Percentiles rank a stretch among this genome's conserved stretches.
Evolutionary conservation across 92 coral and sea anemone species (phyloP).

Genomic region (Parazoanthus atlanticus): DNA sequence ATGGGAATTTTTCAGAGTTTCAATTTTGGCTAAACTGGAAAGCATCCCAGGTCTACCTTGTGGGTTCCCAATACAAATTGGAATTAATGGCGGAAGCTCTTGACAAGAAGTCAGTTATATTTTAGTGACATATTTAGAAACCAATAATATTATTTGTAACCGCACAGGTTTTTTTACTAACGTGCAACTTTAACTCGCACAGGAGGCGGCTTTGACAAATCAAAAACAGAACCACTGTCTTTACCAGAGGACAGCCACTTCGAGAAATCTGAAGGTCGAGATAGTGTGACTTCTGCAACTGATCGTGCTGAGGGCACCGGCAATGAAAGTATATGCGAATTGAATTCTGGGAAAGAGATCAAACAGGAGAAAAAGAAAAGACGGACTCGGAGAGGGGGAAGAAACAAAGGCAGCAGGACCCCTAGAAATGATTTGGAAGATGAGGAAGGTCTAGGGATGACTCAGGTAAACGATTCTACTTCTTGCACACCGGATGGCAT

Average conservation of each 20-base stretch:
- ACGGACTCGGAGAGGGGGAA: slow-evolving; percentile 20
- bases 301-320: neutral
- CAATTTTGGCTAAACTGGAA: too few relatives aligned
- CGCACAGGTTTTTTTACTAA: neutral
- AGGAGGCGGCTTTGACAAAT: neutral
- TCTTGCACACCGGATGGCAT: neutral
- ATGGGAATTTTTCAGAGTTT: too few relatives aligned
- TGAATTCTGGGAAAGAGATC: neutral
- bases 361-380: slow-evolving; percentile 28
- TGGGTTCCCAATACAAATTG: too few relatives aligned
- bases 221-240: neutral
- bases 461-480: neutral
- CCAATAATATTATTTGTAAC: too few relatives aligned
- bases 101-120: too few relatives aligned
- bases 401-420: neutral
- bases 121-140: too few relatives aligned
- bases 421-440: neutral
- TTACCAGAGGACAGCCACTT: neutral
- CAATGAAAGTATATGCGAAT: neutral
- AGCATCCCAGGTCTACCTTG: too few relatives aligned
- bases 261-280: neutral
- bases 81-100: too few relatives aligned
- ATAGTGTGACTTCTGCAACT: neutral
- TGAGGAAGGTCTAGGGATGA: neutral
- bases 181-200: neutral